Base-by-base conservation (phyloP, 2,113 vertebrate species). In the Benitochromis conjunctus region DNA sequence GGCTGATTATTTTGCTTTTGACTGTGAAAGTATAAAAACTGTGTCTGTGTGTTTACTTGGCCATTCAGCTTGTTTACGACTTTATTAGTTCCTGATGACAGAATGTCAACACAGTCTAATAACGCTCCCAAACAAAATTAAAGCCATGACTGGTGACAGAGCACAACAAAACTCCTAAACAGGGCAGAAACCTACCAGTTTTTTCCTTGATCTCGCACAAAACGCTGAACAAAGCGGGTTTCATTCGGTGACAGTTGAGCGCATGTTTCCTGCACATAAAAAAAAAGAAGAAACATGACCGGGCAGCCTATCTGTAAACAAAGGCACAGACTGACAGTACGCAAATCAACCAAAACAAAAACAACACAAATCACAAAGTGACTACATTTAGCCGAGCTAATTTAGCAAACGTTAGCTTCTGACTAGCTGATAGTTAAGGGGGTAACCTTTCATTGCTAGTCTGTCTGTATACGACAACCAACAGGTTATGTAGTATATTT, bases 201-300 rank as follows among this genome's bases (percentile, higher is more conserved):
- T 97, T 97, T 58, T 97, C 96, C 89, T 97, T 97, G 77, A 97
- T 97, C 89, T 97, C 96, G 41, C 97, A 97, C 86, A 97, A 86
- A 21, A 97, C 97, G 90, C 96, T 97, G 96, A 97, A 97, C 87
- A 97, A 90, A 11, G 97, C 97, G 24, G 96, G 96, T 90, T 97
- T 97, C 96, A 97, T 97, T 10, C 96, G 95, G 87, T 97, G 96
- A 94, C 96, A 97, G 93, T 97, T 97, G 74, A 97, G 92, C 41
- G 96, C 96, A 86, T 97, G 96, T 95, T 97, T 97, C 95, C 96
- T 97, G 95, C 69, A 34, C 60, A 81, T 10, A 82, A 91, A 71
- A 64, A 64, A 91, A 53, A 74, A 71, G 89, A 66, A 58, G 78
- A 43, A 90, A 6, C 3, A 34, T 26, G 53, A 53, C 12, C 36